phyloP scores from a whole-genome alignment of 2,797 vertebrate species.

The Adrianichthys oophorus region DNA sequence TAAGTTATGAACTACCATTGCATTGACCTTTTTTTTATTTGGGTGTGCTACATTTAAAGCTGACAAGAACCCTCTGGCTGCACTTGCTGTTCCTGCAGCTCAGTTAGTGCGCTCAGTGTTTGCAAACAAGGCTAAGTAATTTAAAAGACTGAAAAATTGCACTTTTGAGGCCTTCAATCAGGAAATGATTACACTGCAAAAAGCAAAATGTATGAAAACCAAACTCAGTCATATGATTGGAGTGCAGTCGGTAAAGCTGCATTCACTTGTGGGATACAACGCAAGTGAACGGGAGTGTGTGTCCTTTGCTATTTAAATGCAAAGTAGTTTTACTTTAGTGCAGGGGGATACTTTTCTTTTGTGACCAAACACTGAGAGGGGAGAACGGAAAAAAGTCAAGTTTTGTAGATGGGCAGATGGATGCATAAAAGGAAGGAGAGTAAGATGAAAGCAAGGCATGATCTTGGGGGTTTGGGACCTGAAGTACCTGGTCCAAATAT shows the following conservation, averaged over 20 bases:
- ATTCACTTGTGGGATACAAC: background rate
- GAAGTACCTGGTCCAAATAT: slow-evolving; percentile 66
- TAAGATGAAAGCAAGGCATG: slow-evolving; percentile 46
- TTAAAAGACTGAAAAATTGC: slow-evolving; percentile 38
- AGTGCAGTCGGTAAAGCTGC: slow-evolving; percentile 5
- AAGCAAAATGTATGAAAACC: slow-evolving; percentile 19
- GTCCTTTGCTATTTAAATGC: background rate
- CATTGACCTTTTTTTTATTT: background rate
- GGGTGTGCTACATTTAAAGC: slow-evolving; percentile 39
- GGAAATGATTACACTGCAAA: slow-evolving; percentile 38
- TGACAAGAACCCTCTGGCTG: slow-evolving; percentile 22
- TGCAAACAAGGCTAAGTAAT: slow-evolving; percentile 29
- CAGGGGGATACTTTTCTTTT: slow-evolving; percentile 28
- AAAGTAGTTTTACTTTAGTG: slow-evolving; percentile 6
- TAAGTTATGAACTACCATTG: background rate
- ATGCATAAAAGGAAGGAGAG: slow-evolving; percentile 44
- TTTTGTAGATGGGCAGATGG: slow-evolving; percentile 37
- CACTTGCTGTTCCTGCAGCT: slow-evolving; percentile 31
- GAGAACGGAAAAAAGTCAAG: slow-evolving; percentile 34
- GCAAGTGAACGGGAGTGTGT: background rate
- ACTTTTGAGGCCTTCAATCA: slow-evolving; percentile 39
- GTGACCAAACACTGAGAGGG: slow-evolving; percentile 28
- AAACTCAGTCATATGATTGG: slow-evolving; percentile 15
- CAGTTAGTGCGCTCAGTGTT: slow-evolving; percentile 27
- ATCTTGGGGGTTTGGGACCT: slow-evolving; percentile 53